Evolutionary conservation across 1,140 invertebrate species (phyloP).

Genomic region (Grapholita molesta): DNA sequence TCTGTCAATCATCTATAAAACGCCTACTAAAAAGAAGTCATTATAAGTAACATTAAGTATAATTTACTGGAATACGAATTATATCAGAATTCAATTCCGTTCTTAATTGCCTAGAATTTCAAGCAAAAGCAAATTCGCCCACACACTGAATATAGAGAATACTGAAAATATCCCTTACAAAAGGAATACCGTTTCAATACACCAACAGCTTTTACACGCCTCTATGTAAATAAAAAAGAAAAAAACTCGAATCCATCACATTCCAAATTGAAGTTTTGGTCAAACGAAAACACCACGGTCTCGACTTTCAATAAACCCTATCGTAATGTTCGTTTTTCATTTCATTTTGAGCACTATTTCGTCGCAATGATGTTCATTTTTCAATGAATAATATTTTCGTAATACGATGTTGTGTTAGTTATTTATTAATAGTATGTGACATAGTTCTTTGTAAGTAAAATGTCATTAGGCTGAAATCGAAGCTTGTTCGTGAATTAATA

Average conservation of each 20-base stretch:
- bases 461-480: background rate
- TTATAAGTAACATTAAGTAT: too few species aligned
- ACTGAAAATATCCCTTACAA: background rate
- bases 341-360: background rate
- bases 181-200: background rate
- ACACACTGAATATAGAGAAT: background rate
- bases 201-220: background rate
- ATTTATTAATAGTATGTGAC: background rate
- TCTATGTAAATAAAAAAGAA: background rate
- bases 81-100: too few species aligned
- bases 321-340: background rate
- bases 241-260: background rate
- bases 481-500: background rate
- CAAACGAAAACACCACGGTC: background rate
- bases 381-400: background rate
- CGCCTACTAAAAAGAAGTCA: too few species aligned
- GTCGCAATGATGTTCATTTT: background rate
- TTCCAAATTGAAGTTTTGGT: background rate
- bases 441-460: background rate
- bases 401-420: background rate
- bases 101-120: background rate
- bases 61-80: too few species aligned
- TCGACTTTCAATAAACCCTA: background rate
- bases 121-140: too few species aligned
- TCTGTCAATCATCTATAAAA: too few species aligned